Evolutionary conservation across 53 echinoderm and acorn worm species (phyloP), one percentile per base, ranked within the genome.

Genomic region (Mesocentrotus franciscanus): DNA sequence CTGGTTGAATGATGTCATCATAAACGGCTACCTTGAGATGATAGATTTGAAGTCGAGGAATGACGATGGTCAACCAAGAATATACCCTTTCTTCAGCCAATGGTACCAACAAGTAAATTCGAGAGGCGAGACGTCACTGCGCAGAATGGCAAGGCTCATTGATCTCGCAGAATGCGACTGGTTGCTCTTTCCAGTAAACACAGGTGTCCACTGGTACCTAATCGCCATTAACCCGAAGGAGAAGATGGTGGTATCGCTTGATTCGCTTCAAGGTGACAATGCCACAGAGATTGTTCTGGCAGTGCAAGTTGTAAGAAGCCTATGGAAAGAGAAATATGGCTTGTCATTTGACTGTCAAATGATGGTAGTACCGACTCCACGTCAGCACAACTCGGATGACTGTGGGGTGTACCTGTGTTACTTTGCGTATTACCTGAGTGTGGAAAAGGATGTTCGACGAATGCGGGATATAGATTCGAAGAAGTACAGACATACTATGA

Each of bases 381-480:
- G 33, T 78, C 78, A 78, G 78, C 10, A 78, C 10, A 78, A 85
- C 55, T 36, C 56, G 10, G 39, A 85, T 42, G 92, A 92, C 92
- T 92, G 92, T 24, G 92, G 92, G 24, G 92, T 92, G 61, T 92
- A 92, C 24, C 18, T 61, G 24, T 58, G 92, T 92, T 92, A 92
- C 62, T 92, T 92, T 92, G 92, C 49, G 16, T 61, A 92, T 35
- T 92, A 92, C 92, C 27, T 92, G 32, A 59, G 90, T 39, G 26
- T 90, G 35, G 20, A 39, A n/a, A 12, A 12, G 49, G 90, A 56
- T 90, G 90, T 36, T 10, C 10, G 26, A 26, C 18, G 10, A 90
- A 92, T 61, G 56, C 92, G 59, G 9, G 92, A 92, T 61, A 92
- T 92, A 92, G 92, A 92, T 33, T 18, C 92, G 20, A 92, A 92